Evolutionary conservation across 64 coral and sea anemone species (phyloP), one percentile per base, ranked within the genome.

Genomic region (Dendronephthya gigantea): DNA sequence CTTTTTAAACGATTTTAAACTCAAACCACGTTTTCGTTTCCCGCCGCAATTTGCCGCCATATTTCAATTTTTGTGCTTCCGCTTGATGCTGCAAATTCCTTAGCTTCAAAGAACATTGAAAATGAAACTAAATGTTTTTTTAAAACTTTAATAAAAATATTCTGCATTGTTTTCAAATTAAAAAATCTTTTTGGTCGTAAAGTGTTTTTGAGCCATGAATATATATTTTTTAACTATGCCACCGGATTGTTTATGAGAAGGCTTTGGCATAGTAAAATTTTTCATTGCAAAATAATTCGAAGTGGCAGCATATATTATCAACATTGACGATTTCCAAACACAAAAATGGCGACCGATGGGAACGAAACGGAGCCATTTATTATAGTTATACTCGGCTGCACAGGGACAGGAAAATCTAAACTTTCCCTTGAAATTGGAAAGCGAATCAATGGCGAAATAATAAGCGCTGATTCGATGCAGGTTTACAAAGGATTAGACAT

Each of bases 381-480:
- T 25, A 48, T 98, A 43, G 95, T 98, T 58, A 91, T 98, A 93
- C 49, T 98, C 27, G 95, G 95, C 36, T 98, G 87, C 0, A 98
- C 95, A 9, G 95, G 95, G 2, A 93, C 95, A 41, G 95, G 95
- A 49, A 98, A 98, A 88, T 98, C 95, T n/a, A 98, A 98, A 89
- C 90, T 98, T 56, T 92, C 92, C 16, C 91, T 98, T 37, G 95
- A 98, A 88, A 97, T 97, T 89, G 94, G 89, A 59, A 93, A 87
- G 52, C 82, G 35, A 82, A n/a, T 97, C 49, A 92, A 89, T 19
- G 94, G 94, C 35, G 94, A 97, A 83, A 97, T 97, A 56, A 84
- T 97, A 23, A 97, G 94, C 37, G 91, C 94, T 15, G 92, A 98
- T 59, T 98, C 95, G 0, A 98, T 98, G 95, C 95, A 98, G 92